Evolutionary conservation across 2,113 vertebrate species (phyloP).

Genomic region (Misgurnus anguillicaudatus): DNA sequence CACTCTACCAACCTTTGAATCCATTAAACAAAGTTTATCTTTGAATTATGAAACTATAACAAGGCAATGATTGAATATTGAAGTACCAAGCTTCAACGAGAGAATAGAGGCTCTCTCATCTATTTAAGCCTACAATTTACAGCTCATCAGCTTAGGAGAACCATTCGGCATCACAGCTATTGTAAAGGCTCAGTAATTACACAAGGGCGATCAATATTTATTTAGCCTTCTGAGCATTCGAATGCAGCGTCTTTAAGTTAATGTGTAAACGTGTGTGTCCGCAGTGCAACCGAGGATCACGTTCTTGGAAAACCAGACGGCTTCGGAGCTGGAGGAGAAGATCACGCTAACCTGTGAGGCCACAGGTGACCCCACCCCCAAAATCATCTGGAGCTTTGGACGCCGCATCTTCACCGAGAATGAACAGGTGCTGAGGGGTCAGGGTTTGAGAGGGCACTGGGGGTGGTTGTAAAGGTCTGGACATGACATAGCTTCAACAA

Average conservation of each 20-base stretch:
- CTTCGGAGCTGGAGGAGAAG: slow-evolving; percentile 90
- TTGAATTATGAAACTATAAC: slow-evolving; percentile 22
- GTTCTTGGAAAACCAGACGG: slow-evolving; percentile 91
- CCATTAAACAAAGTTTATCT: slow-evolving; percentile 22
- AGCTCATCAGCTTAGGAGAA: slow-evolving; percentile 16
- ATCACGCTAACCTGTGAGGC: slow-evolving; percentile 94
- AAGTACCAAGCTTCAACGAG: background rate
- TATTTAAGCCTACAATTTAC: slow-evolving; percentile 2
- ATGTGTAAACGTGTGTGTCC: slow-evolving; percentile 12
- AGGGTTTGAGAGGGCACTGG: background rate
- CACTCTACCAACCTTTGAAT: background rate
- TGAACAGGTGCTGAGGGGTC: slow-evolving; percentile 83
- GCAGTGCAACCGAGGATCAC: slow-evolving; percentile 89
- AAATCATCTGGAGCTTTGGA: slow-evolving; percentile 92
- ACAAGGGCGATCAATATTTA: slow-evolving; percentile 27
- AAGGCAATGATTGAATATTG: slow-evolving; percentile 31
- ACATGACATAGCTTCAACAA: background rate
- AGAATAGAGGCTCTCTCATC: slow-evolving; percentile 5
- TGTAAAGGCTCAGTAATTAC: slow-evolving; percentile 12
- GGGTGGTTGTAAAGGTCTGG: slow-evolving; percentile 12
- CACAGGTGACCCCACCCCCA: slow-evolving; percentile 92
- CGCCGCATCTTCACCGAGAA: slow-evolving; percentile 85
- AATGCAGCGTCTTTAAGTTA: background rate
- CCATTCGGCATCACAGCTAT: slow-evolving; percentile 17
- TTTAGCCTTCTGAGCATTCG: background rate